Evolutionary conservation across 2,888 invertebrate species (phyloP), one percentile per base, ranked within the genome.

Genomic region (Dasypogon diadema): DNA sequence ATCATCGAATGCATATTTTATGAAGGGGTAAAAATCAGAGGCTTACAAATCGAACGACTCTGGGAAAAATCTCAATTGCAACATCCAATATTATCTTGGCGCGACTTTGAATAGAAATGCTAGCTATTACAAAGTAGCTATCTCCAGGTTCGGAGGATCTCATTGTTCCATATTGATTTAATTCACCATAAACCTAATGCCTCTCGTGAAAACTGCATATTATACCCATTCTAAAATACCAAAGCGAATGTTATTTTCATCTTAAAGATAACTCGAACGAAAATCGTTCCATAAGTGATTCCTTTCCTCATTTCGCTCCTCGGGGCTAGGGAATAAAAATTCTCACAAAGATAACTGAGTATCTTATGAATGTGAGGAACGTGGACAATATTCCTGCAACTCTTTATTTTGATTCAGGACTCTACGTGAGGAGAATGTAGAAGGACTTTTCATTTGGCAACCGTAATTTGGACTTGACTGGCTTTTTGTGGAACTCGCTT

Each of bases 331-430:
- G 22, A 42, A 42, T 60, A 60, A 60, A 60, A 60, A 21, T 60
- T 18, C 2, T 37, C 37, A 34, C 22, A 34, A 16, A 26, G 60
- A 37, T 37, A 34, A 21, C n/a, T 37, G 18, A 37, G 37, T 60
- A 60, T 60, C 10, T 37, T 60, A 60, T 60, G 37, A 76, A 76
- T 76, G 76, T 54, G 46, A 51, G 60, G 34, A 30, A 76, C 73
- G 76, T 76, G 76, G 76, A 63, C 51, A 54, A 48, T 46, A 55
- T 76, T 54, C 55, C 54, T 60, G 55, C 65, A 73, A 73, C 37
- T 34, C 34, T 37, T 76, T 76, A 63, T 73, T 76, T 73, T 63
- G 73, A 73, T 76, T 65, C 76, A 76, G 73, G 73, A 73, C 51
- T 42, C 54, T 63, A 76, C 76, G 76, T 76, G 76, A 21, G 30